Conservation (phyloP, 1,140 invertebrate species). For the Diplogasteroides magnus region DNA sequence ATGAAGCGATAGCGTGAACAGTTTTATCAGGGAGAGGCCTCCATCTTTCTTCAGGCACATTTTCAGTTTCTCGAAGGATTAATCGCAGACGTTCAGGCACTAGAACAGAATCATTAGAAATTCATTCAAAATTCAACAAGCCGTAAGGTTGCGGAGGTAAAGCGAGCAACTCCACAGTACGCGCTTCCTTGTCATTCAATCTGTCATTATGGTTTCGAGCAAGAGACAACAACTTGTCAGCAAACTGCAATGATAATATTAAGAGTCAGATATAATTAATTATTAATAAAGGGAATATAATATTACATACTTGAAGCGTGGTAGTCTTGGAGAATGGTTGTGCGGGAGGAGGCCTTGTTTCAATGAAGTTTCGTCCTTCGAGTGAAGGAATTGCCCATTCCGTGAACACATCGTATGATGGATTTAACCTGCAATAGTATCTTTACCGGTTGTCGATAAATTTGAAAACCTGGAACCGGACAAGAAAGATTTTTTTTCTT, state of each 20-base stretch:
- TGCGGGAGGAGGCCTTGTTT: background rate
- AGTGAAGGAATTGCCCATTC: background rate
- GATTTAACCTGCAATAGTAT: background rate
- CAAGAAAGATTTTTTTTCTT: too few species aligned
- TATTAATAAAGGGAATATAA: background rate
- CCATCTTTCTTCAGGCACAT: background rate
- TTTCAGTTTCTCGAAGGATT: conserved; percentile 18
- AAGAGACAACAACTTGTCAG: background rate
- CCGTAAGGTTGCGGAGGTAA: background rate
- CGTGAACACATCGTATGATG: background rate
- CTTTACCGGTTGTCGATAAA: conserved; percentile 6
- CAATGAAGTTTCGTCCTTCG: conserved; percentile 3
- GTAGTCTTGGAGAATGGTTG: background rate
- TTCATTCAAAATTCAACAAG: conserved; percentile 25
- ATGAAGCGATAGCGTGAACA: too few species aligned
- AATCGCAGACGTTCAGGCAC: conserved; percentile 30
- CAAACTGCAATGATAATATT: background rate
- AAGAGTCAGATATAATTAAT: background rate
- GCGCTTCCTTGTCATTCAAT: background rate
- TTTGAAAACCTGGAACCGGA: too few species aligned
- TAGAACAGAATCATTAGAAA: background rate
- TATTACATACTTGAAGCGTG: background rate
- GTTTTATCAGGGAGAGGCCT: too few species aligned
- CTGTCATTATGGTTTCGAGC: background rate
- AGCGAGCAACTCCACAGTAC: background rate